A percentile compares a stretch with the other conserved stretches of the same genome.
Conservation (phyloP, 2,888 invertebrate genomes). For the Sinohyriopsis cumingii region DNA sequence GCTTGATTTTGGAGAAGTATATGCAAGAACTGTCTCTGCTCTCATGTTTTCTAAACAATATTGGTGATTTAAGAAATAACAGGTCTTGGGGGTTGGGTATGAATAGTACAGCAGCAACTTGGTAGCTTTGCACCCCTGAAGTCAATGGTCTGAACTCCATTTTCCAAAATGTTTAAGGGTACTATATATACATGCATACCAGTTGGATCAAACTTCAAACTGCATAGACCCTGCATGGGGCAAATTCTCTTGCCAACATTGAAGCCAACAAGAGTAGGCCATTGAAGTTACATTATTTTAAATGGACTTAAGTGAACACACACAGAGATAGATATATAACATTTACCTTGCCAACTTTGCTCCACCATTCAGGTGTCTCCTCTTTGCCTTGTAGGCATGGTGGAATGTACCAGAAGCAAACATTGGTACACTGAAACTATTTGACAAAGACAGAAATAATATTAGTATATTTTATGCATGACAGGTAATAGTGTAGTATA, state of each 20-base stretch:
- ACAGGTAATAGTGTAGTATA: background rate
- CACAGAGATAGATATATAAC: no score
- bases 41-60: background rate
- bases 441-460: slow-evolving; percentile 15
- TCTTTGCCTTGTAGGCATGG: slow-evolving; percentile 51
- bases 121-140: no score
- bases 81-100: background rate
- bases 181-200: no score
- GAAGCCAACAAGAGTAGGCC: no score
- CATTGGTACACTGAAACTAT: slow-evolving; percentile 64
- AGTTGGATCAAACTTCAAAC: no score
- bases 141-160: no score
- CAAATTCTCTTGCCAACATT: background rate
- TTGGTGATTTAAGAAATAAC: background rate
- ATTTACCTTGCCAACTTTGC: slow-evolving; percentile 75
- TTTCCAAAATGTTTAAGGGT: no score
- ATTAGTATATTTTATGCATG: background rate
- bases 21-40: background rate
- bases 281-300: no score
- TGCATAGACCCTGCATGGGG: no score
- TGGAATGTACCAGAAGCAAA: slow-evolving; percentile 69
- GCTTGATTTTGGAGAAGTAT: background rate
- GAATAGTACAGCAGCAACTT: no score
- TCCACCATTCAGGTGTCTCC: slow-evolving; percentile 61
- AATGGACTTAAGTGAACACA: no score